Evolutionary conservation across 2,797 vertebrate genomes (phyloP), one percentile per base, ranked within the genome.

Genomic region (Phrynocephalus forsythii): DNA sequence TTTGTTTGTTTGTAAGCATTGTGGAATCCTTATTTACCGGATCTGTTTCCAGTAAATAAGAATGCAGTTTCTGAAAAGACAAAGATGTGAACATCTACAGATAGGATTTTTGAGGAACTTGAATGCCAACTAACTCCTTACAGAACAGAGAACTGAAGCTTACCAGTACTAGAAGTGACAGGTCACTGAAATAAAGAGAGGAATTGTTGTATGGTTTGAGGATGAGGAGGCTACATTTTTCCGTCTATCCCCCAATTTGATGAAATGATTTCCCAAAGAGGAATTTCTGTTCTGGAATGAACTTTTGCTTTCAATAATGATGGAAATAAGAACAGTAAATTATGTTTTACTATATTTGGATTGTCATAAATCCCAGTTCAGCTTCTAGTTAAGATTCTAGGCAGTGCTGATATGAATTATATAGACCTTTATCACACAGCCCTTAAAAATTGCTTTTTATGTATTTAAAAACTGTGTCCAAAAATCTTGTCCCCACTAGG

Each of bases 21-120:
- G 26, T 84, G 28, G 30, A 66, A 63, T 80, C 13, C 75, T 81
- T 75, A 82, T 38, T 82, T 4, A n/a, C 28, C 30, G 30, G 67
- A 33, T 82, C 26, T 63, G 9, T 84, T 84, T 84, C 52, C 38
- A 6, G 38, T 79, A 75, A 87, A 87, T 75, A 67, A 38, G 26
- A 66, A 5, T 56, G 52, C 68, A 72, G 60, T 63, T 18, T 63
- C 80, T 38, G 52, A 71, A 75, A 79, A 38, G 11, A 16, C 73
- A 60, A 26, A 44, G 28, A 68, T 6, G 9, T 67, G 11, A 38
- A 7, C 9, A 26, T 76, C 71, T 68, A 83, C 13, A 38, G 48
- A n/a, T 44, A 20, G 3, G 4, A 30, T 66, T n/a, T 81, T 76
- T 67, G 6, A 72, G 66, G 26, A 81, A n/a, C n/a, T 13, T 56